Percentiles rank a stretch among this genome's conserved stretches.
Conservation (phyloP, 1,140 invertebrate species). For the Orchesella cincta region DNA sequence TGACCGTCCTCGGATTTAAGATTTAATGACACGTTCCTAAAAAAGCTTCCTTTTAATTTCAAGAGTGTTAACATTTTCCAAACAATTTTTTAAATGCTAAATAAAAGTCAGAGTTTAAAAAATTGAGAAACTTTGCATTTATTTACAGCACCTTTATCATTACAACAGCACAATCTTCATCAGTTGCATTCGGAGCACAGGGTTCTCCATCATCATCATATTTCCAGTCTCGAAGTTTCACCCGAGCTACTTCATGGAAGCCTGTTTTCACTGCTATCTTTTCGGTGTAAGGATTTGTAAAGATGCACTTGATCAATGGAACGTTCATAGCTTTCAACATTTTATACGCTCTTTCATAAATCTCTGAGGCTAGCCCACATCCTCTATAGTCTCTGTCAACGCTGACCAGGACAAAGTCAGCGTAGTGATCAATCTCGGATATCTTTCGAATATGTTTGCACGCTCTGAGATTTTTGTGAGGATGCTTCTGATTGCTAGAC, state of each 20-base stretch:
- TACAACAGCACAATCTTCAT: conserved; percentile 15
- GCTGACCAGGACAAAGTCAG: conserved; percentile 35
- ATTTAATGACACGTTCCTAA: too few species aligned
- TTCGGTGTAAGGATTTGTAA: conserved; percentile 34
- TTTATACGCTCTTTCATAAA: conserved; percentile 40
- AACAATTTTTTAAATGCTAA: too few species aligned
- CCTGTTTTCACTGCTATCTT: conserved; percentile 6
- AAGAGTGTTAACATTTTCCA: too few species aligned
- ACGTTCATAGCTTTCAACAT: conserved; percentile 28
- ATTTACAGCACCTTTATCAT: not conserved
- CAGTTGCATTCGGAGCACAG: conserved; percentile 26
- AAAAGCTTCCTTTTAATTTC: too few species aligned
- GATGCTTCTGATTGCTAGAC: not conserved
- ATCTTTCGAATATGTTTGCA: conserved; percentile 35
- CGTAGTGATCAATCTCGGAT: conserved; percentile 36
- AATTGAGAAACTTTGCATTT: too few species aligned
- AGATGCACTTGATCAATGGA: conserved; percentile 35
- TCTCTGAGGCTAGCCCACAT: conserved; percentile 41
- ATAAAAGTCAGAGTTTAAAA: too few species aligned
- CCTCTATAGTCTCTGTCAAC: conserved; percentile 40
- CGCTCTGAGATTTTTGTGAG: not conserved
- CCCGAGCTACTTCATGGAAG: conserved; percentile 30
- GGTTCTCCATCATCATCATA: conserved; percentile 37
- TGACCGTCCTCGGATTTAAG: too few species aligned
- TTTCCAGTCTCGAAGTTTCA: conserved; percentile 14